These are phyloP conservation scores for Zhuqinia jingwanae DNA, from an alignment of 2,888 invertebrate species.

Conservation along the genomic window DNA sequence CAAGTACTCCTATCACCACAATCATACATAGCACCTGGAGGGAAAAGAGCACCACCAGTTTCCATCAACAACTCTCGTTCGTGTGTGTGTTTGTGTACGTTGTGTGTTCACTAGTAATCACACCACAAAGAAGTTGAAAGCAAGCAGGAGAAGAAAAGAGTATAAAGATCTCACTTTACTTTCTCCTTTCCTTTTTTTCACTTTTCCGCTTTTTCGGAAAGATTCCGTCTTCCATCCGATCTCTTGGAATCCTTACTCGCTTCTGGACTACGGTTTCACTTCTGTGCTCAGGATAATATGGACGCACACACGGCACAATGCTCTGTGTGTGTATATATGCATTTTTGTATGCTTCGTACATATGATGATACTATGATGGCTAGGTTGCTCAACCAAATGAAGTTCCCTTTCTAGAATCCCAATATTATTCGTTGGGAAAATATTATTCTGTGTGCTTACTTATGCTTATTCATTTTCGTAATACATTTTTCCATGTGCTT, in stretches of 20 bases:
- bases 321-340: too few relatives aligned
- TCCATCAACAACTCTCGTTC: background rate
- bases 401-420: background rate
- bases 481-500: background rate
- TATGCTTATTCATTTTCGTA: conserved; percentile 50
- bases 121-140: background rate
- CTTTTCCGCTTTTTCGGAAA: conserved; percentile 19
- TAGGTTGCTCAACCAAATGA: background rate
- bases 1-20: background rate
- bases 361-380: too few relatives aligned
- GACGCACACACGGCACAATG: too few relatives aligned
- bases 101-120: conserved; percentile 1
- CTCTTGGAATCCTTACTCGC: conserved; percentile 46
- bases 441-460: conserved; percentile 4
- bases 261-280: conserved; percentile 35
- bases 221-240: conserved; percentile 47
- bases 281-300: conserved; percentile 26
- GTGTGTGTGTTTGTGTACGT: too few relatives aligned
- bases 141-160: background rate
- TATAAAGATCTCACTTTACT: too few relatives aligned
- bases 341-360: too few relatives aligned
- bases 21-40: background rate
- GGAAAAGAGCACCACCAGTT: background rate
- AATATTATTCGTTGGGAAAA: conserved; percentile 6
- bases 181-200: conserved; percentile 23